phyloP scores from a whole-genome alignment of 1,140 invertebrate species.

The Drosophila dunni region DNA sequence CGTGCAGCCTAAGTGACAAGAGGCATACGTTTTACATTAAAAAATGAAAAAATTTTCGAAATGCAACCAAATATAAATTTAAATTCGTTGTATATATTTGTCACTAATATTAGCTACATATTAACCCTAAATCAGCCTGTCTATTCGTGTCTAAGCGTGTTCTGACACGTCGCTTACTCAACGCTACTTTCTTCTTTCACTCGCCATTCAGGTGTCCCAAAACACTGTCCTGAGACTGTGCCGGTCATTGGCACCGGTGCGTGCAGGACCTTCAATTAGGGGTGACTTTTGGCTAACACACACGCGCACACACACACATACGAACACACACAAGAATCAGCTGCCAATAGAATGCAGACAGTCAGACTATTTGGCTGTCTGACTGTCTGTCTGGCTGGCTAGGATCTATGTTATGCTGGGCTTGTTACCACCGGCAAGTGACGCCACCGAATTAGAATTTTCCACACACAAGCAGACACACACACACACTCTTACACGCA shows the following conservation, averaged over 20 bases:
- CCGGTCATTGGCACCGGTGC: slow-evolving; percentile 42
- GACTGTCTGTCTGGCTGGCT: slow-evolving; percentile 32
- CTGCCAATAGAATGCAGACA: slow-evolving; percentile 31
- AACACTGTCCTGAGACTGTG: slow-evolving; percentile 15
- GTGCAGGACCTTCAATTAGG: slow-evolving; percentile 46
- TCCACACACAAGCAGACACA: slow-evolving; percentile 24
- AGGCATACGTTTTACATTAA: too few relatives aligned
- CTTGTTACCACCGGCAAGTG: slow-evolving; percentile 63
- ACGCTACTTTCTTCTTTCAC: not conserved
- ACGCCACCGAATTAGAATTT: slow-evolving; percentile 74
- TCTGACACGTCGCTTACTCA: not conserved
- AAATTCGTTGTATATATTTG: too few relatives aligned
- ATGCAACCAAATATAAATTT: too few relatives aligned
- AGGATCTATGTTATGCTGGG: slow-evolving; percentile 45
- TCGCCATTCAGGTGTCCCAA: slow-evolving; percentile 25
- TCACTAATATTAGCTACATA: too few relatives aligned
- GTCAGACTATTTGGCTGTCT: slow-evolving; percentile 41
- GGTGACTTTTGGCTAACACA: slow-evolving; percentile 47
- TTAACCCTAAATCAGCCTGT: too few relatives aligned
- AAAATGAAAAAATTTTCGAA: too few relatives aligned
- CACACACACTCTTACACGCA: slow-evolving; percentile 12
- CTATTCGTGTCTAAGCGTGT: slow-evolving; percentile 1
- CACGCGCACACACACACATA: slow-evolving; percentile 9
- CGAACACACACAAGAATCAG: slow-evolving; percentile 23
- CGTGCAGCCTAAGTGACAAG: too few relatives aligned